Percentiles rank a stretch among this genome's conserved stretches.
Evolutionary conservation across 2,797 vertebrate species (phyloP).

Genomic region (Syngnathus acus): DNA sequence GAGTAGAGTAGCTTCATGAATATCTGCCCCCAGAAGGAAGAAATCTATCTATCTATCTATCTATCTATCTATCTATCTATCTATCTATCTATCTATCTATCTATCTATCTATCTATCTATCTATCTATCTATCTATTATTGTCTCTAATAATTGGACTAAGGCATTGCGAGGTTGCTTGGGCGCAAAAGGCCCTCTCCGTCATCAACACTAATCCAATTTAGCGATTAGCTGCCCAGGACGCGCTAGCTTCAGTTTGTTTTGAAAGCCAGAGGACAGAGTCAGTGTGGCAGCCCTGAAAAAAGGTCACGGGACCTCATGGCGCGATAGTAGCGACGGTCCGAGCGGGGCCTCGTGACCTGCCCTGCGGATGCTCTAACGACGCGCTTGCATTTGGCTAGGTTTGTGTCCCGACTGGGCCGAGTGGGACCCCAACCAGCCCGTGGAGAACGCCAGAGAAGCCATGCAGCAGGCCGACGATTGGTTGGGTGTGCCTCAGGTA

Average conservation of each 20-base stretch:
- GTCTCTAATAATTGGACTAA: conserved; percentile 50
- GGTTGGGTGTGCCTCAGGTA: conserved; percentile 92
- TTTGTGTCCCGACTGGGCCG: conserved; percentile 89
- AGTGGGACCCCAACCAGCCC: conserved; percentile 89
- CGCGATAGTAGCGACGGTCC: conserved; percentile 41
- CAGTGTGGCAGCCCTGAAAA: conserved; percentile 24
- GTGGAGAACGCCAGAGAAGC: conserved; percentile 88
- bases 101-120: too few species aligned
- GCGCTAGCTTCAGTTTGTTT: conserved; percentile 34
- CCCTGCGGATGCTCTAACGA: conserved; percentile 16
- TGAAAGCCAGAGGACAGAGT: conserved; percentile 15
- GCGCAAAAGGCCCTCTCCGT: conserved; percentile 39
- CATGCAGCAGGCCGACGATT: conserved; percentile 93
- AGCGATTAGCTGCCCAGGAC: conserved; percentile 50
- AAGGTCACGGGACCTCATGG: conserved; percentile 32
- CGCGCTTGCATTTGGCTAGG: conserved; percentile 55
- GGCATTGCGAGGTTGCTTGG: conserved; percentile 26
- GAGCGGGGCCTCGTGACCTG: conserved; percentile 35
- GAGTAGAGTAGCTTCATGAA: too few species aligned
- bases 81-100: too few species aligned
- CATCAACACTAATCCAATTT: conserved; percentile 66
- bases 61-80: too few species aligned
- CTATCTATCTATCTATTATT: neutral
- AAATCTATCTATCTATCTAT: too few species aligned
- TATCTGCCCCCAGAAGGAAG: too few species aligned